These are phyloP conservation scores for Ceyx melanurus DNA, from an alignment of 2,113 vertebrate genomes.

Conservation along the genomic window DNA sequence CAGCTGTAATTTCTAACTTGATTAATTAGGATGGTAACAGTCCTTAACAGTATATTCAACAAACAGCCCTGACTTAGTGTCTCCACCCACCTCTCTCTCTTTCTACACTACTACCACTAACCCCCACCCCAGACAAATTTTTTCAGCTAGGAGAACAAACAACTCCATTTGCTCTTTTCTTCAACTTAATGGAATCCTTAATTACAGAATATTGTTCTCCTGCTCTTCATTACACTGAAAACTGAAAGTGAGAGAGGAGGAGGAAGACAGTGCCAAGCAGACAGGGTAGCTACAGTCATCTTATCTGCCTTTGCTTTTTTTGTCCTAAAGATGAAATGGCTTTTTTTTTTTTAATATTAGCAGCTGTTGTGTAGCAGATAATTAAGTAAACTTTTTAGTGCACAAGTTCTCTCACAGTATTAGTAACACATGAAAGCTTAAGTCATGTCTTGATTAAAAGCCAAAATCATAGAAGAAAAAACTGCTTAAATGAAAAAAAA, in stretches of 20 bases:
- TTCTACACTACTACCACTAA: conserved; percentile 77
- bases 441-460: conserved; percentile 70
- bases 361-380: conserved; percentile 75
- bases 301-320: conserved; percentile 61
- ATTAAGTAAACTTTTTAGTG: conserved; percentile 76
- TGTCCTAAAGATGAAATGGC: conserved; percentile 78
- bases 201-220: conserved; percentile 99
- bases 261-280: conserved; percentile 74
- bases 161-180: conserved; percentile 99
- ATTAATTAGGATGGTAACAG: conserved; percentile 97
- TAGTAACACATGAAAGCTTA: conserved; percentile 68
- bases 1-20: conserved; percentile 98
- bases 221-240: conserved; percentile 90
- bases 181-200: conserved; percentile 99
- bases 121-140: conserved; percentile 81
- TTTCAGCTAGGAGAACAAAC: conserved; percentile 93
- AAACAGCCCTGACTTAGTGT: conserved; percentile 91
- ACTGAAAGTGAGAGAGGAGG: conserved; percentile 75
- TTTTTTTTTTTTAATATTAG: conserved; percentile 68
- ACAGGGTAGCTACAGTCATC: conserved; percentile 76
- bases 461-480: conserved; percentile 56
- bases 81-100: conserved; percentile 84
- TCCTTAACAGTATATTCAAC: conserved; percentile 91
- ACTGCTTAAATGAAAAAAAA: conserved; percentile 23
- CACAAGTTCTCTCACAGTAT: conserved; percentile 65